Evolutionary conservation across 2,888 invertebrate genomes (phyloP), one percentile per base, ranked within the genome.

Genomic region (Trissonchulus latispiculum): DNA sequence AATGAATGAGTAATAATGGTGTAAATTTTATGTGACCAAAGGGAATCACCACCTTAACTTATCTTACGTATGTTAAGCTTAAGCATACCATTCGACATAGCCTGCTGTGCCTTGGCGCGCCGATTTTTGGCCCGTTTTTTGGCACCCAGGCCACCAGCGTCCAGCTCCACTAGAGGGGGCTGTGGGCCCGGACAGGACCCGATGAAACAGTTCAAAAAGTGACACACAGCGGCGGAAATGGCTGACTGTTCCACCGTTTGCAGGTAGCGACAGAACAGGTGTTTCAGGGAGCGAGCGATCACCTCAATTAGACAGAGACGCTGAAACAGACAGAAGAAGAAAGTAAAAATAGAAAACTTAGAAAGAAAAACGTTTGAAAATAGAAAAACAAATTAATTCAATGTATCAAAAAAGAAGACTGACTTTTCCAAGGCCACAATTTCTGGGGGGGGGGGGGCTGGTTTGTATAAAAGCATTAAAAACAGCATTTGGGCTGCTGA

Each of bases 191-290:
- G 86, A 72, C 89, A 90, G 0, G 90, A 89, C 73, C 94, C 93
- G 72, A 99, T 85, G 81, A 95, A 89, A 82, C 97, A 97, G 85
- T 96, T 99, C 75, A 99, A 87, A 85, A 97, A 97, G 84, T 97
- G 99, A 76, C 94, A 91, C 72, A 95, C 90, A 0, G 93, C 95
- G 0, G 90, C 88, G 0, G 95, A 91, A 76, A 95, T 86, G 82
- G 90, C 91, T 90, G 95, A 92, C 82, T 92, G 87, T 83, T 95
- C 95, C 72, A 91, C 91, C 74, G 90, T 89, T 87, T 95, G 95
- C 86, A 95, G 89, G 82, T 93, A 95, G 0, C 87, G 86, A 61
- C 92, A 92, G 85, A 95, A 95, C 76, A 97, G 87, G 83, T 97
- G 97, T 85, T 99, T 99, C 37, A 92, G 90, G 61, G 93, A 90